Percentiles rank a stretch among this genome's conserved stretches.
These are phyloP conservation scores for Tympanoctomys barrerae DNA, from an alignment of 2,797 vertebrate genomes.

Conservation along the genomic window DNA sequence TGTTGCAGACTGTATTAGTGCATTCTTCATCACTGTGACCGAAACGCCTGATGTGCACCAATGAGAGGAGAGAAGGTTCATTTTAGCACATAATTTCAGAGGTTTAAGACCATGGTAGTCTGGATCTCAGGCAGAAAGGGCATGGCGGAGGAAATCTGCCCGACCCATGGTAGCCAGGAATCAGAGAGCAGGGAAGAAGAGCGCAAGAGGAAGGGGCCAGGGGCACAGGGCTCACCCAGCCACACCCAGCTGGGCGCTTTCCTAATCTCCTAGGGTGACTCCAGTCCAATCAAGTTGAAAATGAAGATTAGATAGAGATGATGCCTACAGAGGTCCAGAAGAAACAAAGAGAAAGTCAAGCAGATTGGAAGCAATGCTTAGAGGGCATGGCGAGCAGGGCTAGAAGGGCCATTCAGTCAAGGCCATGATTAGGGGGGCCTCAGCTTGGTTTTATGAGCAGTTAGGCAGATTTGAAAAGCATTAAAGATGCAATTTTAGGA, in stretches of 20 bases:
- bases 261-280: background rate
- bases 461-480: background rate
- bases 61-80: background rate
- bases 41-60: background rate
- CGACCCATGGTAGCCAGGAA: too few relatives aligned
- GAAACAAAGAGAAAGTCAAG: background rate
- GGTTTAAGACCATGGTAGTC: background rate
- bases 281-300: background rate
- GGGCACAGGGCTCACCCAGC: background rate
- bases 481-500: constrained; percentile 17
- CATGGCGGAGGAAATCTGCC: background rate
- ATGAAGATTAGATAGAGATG: background rate
- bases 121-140: background rate
- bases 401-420: background rate
- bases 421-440: background rate
- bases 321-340: background rate
- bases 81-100: background rate
- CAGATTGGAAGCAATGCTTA: background rate
- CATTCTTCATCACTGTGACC: background rate
- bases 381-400: background rate
- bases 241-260: background rate
- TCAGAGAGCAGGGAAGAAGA: background rate
- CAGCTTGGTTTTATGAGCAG: background rate
- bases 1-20: background rate
- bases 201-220: background rate